These are phyloP conservation scores for Synaphobranchus kaupii DNA, from an alignment of 2,797 vertebrate species.

Conservation along the genomic window DNA sequence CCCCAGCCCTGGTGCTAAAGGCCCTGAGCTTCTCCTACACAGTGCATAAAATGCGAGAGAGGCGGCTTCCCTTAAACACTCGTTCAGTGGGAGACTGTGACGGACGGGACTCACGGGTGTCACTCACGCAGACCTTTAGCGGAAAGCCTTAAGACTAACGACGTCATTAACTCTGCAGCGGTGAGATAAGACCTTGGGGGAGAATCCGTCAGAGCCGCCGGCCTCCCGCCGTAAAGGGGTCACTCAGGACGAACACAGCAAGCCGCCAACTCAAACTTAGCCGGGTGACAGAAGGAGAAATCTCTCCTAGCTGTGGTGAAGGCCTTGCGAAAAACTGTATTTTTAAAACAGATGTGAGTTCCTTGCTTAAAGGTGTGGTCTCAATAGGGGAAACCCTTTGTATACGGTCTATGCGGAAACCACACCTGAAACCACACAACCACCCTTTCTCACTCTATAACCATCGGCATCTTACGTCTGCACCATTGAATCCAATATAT, in stretches of 20 bases:
- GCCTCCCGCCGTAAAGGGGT: conserved; percentile 45
- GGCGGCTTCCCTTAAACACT: conserved; percentile 6
- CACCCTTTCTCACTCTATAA: background rate
- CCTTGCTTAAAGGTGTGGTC: background rate
- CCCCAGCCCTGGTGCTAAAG: background rate
- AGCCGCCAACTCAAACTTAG: background rate
- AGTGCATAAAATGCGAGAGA: background rate
- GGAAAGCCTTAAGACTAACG: conserved; percentile 14
- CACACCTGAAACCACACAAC: background rate
- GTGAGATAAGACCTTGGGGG: conserved; percentile 22
- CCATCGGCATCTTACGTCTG: background rate
- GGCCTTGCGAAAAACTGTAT: background rate
- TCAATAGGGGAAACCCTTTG: background rate
- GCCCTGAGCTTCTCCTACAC: background rate
- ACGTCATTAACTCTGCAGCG: conserved; percentile 31
- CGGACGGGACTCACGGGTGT: background rate
- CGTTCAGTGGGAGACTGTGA: background rate
- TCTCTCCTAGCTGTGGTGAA: background rate
- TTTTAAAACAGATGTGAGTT: background rate
- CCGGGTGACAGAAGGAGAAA: background rate
- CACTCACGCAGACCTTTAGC: background rate
- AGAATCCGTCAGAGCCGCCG: conserved; percentile 38
- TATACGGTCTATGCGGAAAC: background rate
- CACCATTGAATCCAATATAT: background rate
- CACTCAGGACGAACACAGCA: conserved; percentile 6